Percentiles rank a stretch among this genome's conserved stretches.
Conservation (phyloP, 2,113 vertebrate genomes). For the Bungarus multicinctus region DNA sequence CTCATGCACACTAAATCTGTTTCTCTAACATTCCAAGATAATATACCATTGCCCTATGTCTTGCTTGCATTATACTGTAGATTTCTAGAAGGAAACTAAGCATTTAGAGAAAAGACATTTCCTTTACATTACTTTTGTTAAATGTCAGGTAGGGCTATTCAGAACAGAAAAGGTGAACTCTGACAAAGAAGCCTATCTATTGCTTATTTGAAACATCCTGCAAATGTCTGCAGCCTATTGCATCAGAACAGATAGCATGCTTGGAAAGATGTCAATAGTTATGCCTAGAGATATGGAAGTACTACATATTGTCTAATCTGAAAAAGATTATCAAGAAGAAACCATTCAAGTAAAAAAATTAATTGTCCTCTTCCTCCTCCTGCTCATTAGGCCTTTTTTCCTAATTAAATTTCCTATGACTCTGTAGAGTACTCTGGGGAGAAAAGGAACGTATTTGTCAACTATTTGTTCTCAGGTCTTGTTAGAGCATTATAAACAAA, state of each 20-base stretch:
- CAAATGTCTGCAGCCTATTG: neutral
- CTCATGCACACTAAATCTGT: neutral
- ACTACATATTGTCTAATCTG: slow-evolving; percentile 7
- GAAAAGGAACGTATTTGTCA: slow-evolving; percentile 13
- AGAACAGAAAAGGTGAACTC: neutral
- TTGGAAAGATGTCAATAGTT: slow-evolving; percentile 30
- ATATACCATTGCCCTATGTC: neutral
- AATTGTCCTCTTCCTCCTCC: neutral
- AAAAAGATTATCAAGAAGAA: slow-evolving; percentile 22
- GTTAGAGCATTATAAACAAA: neutral
- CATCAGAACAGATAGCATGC: slow-evolving; percentile 16
- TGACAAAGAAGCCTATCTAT: slow-evolving; percentile 4
- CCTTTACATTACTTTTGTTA: neutral
- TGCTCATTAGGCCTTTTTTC: neutral
- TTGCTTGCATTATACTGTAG: neutral
- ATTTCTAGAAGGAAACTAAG: slow-evolving; percentile 3
- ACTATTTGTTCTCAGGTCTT: neutral
- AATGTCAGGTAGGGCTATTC: slow-evolving; percentile 6
- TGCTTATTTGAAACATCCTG: neutral
- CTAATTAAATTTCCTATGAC: slow-evolving; percentile 25
- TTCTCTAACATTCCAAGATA: neutral
- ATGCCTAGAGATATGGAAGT: neutral
- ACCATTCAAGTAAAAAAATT: slow-evolving; percentile 25
- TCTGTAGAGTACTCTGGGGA: slow-evolving; percentile 26
- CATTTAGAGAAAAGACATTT: slow-evolving; percentile 3